phyloP scores from a whole-genome alignment of 2,888 invertebrate genomes.

The Drosophila trichaetosa region DNA sequence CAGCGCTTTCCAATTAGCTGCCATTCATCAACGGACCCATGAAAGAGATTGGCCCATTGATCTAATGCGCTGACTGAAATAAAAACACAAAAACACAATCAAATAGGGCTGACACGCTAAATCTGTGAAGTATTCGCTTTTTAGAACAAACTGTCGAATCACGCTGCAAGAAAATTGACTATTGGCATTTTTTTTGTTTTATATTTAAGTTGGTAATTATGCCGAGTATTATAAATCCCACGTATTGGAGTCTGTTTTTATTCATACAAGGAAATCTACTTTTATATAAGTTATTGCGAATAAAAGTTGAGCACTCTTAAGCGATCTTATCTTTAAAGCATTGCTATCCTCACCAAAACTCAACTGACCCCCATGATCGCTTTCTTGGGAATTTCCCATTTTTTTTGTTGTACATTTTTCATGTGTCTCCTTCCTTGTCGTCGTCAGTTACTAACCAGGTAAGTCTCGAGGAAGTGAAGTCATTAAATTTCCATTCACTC shows the following conservation, averaged over 20 bases:
- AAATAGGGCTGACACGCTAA: not conserved
- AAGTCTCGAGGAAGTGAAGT: constrained; percentile 49
- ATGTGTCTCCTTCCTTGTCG: not conserved
- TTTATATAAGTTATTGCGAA: not conserved
- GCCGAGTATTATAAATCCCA: not conserved
- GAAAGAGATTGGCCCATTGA: constrained; percentile 1
- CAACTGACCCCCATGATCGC: not conserved
- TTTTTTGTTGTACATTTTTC: not conserved
- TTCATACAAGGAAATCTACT: too few species aligned
- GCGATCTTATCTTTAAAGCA: not conserved
- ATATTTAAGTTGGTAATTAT: not conserved
- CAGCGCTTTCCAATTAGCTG: constrained; percentile 68
- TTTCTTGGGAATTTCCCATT: not conserved
- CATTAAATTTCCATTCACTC: constrained; percentile 55
- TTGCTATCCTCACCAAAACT: not conserved
- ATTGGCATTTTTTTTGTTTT: not conserved
- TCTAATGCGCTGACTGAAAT: constrained; percentile 19
- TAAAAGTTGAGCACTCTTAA: not conserved
- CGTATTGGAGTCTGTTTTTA: not conserved
- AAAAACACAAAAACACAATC: not conserved
- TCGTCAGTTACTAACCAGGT: not conserved
- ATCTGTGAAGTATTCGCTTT: not conserved
- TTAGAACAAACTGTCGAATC: not conserved
- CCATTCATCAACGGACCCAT: constrained; percentile 63
- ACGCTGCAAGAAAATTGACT: not conserved